Base-by-base conservation (phyloP, 2,113 vertebrate genomes). In the Prochilodus magdalenae region DNA sequence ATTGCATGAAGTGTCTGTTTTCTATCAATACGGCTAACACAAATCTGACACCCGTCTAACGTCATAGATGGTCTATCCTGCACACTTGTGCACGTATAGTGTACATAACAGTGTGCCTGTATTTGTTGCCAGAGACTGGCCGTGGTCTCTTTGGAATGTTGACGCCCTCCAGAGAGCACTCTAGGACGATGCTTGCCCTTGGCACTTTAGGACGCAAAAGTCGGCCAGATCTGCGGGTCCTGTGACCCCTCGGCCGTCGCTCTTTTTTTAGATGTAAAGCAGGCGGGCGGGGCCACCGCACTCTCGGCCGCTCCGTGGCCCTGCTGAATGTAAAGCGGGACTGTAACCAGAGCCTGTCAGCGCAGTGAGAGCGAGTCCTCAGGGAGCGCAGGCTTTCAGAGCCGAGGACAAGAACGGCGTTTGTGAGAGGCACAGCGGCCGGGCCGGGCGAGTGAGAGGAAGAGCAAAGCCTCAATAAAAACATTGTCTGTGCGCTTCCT, bases 381-480 rank as follows among this genome's bases (percentile, higher is more conserved):
- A 55, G 88, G 92, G 93, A 92, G 82, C 33, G 82, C 84, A 73
- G 84, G 89, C 88, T 92, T 95, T 94, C 94, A 91, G 89, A 77
- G 40, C 84, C 24, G 88, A 93, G 90, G 92, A 94, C 94, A 95
- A 94, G 91, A 92, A 89, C 76, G 47, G 79, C 86, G 85, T 93
- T 94, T 95, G 93, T 95, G 88, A 91, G 88, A 78, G 80, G 85
- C 55, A 87, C 87, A 80, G 79, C 85, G 73, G 88, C 87, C 83
- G 33, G 82, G 89, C 87, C 86, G 88, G 86, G 29, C 85, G 86
- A 93, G 92, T 91, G 90, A 94, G 92, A 94, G 92, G 94, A 95
- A 91, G 93, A 95, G 91, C 91, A 92, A 90, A 55, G 75, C 87
- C 90, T 95, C 93, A 95, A 94, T 95, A 94, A 93, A 93, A 94